Evolutionary conservation across 2,888 invertebrate genomes (phyloP), one percentile per base, ranked within the genome.

Genomic region (Anagyrus pseudococci): DNA sequence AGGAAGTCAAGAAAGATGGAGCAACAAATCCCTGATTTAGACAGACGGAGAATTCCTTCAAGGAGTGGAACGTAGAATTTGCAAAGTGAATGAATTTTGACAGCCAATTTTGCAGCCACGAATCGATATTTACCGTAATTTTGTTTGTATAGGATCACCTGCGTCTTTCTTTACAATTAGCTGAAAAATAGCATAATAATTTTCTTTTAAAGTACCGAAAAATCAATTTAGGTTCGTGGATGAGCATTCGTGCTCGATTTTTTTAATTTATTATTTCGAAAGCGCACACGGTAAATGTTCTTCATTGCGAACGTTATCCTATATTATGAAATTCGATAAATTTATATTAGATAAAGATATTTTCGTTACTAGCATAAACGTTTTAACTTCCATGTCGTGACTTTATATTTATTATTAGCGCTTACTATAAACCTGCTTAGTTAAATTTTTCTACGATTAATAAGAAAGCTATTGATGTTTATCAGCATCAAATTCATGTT

Each of bases 1-100:
- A 89, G 70, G 89, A 89, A 75, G 82, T 84, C 72, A 89, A 89
- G 82, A 89, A 89, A 77, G 89, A 89, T 46, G 79, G 85, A 56
- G 82, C 85, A 55, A 83, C 87, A 68, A 88, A 88, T 82, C 88
- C 88, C 82, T 90, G 89, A 89, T 80, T 63, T 50, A 66, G 58
- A 58, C 53, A 66, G 6, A 15, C 22, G 40, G 62, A 66, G 22
- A 60, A 60, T 44, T 56, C 64, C 57, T 64, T 60, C 25, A 64
- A 63, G 58, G 63, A 63, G 60, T 60, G 64, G 64, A 64, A 57
- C 60, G 47, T 60, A 64, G 50, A 59, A 57, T 13, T 19, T 54
- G 53, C 13, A 40, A 60, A 60, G 22, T 60, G 37, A 64, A 53
- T 53, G 44, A 43, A 33, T 19, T 29, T 52, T 41, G 50, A 46